Conservation (phyloP, 2,888 invertebrate species). For the Drosophila quinaria region DNA sequence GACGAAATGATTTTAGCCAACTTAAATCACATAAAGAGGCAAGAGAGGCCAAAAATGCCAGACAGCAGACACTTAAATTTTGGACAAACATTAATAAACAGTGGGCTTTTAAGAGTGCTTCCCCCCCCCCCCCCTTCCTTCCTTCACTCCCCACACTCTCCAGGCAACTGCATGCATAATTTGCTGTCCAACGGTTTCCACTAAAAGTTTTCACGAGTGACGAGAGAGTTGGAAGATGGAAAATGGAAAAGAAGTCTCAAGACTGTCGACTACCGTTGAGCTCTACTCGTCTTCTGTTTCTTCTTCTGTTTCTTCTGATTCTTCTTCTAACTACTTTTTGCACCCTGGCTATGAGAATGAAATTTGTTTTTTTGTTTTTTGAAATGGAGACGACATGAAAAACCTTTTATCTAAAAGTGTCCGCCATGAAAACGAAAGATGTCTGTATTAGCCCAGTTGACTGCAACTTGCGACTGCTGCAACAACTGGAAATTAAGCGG, state of each 20-base stretch:
- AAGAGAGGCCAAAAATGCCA: constrained; percentile 39
- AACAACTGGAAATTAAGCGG: constrained; percentile 73
- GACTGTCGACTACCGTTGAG: constrained; percentile 30
- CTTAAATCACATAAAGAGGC: constrained; percentile 59
- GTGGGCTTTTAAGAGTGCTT: constrained; percentile 62
- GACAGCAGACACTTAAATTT: constrained; percentile 69
- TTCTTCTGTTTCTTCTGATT: not conserved
- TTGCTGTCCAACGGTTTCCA: constrained; percentile 69
- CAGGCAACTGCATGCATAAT: constrained; percentile 70
- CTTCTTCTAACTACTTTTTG: constrained; percentile 48
- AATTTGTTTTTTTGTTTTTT: constrained; percentile 37
- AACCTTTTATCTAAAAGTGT: constrained; percentile 80
- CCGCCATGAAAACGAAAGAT: constrained; percentile 50
- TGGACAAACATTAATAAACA: constrained; percentile 79
- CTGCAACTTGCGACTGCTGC: constrained; percentile 58
- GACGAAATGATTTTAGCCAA: constrained; percentile 79
- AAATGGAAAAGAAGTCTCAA: constrained; percentile 31
- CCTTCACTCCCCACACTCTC: not conserved
- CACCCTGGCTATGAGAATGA: constrained; percentile 55
- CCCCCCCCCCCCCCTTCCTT: not conserved
- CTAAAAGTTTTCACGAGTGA: constrained; percentile 69
- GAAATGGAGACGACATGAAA: constrained; percentile 78
- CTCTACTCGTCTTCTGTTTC: constrained; percentile 5
- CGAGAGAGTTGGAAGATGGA: constrained; percentile 18
- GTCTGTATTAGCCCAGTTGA: constrained; percentile 73